Base-by-base conservation (phyloP, 2,797 vertebrate species). In the Sebastes diaconus region DNA sequence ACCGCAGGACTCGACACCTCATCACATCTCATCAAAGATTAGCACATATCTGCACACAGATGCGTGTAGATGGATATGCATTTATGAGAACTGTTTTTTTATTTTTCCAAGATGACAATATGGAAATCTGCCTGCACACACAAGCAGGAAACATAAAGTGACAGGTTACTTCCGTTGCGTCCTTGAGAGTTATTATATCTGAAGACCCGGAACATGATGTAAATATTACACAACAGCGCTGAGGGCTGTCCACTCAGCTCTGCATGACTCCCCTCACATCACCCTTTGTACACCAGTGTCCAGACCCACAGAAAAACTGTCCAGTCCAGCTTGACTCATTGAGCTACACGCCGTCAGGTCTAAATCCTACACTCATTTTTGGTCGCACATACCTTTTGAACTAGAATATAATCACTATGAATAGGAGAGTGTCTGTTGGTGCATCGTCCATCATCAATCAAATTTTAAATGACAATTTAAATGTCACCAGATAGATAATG, bases 1-100 rank as follows among this genome's bases (percentile, higher is more conserved):
- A 71, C 91, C 85, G 93, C 93, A 94, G 90, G 86, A 85, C 88
- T 67, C 87, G 34, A 88, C 89, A 92, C 82, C 88, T 91, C 91
- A 84, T 85, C 85, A 83, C 81, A 84, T 72, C 85, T 87, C 70
- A 92, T 94, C 91, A 94, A 88, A 88, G 76, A 94, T 87, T 68
- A 84, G 70, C 73, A 79, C 80, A 57, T 58, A 87, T 85, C 86
- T 87, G 58, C 77, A 81, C 89, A 88, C 89, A 88, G 80, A 87
- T 50, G 61, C 60, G 2, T 65, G 50, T 54, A 64, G 54, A 75
- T 79, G 66, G 55, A 59, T 57, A 5, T 12, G 54, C 14, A 39
- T 60, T 81, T 7, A 1, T 32, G 39, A 68, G 57, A 4, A 3
- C 2, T 4, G 9, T 25, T 5, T 22, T 24, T 24, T 61, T 22